Conservation (phyloP, 2,113 vertebrate species). For the Thymallus thymallus region DNA sequence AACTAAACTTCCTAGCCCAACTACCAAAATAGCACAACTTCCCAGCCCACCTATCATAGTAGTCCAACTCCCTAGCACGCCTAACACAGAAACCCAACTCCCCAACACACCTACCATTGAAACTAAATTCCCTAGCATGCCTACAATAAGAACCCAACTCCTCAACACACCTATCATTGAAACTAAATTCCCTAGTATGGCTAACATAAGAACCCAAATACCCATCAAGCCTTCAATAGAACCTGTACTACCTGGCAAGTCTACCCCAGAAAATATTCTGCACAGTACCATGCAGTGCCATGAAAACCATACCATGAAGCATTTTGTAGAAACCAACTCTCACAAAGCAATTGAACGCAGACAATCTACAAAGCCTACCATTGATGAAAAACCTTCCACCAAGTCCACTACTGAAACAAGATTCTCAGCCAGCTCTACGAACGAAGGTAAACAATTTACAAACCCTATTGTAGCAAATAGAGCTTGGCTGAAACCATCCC, state of each 20-base stretch:
- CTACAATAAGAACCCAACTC: slow-evolving; percentile 16
- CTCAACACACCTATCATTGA: not conserved
- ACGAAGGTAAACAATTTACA: slow-evolving; percentile 14
- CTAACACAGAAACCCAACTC: not conserved
- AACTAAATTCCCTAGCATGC: not conserved
- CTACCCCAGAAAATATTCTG: slow-evolving; percentile 3
- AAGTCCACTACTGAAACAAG: slow-evolving; percentile 13
- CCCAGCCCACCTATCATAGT: slow-evolving; percentile 9
- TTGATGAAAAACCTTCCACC: slow-evolving; percentile 7
- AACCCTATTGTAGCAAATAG: not conserved
- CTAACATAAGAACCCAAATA: slow-evolving; percentile 10
- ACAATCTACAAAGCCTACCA: slow-evolving; percentile 1
- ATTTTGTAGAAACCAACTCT: slow-evolving; percentile 34
- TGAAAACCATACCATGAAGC: slow-evolving; percentile 34
- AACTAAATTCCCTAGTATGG: slow-evolving; percentile 4
- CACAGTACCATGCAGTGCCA: not conserved
- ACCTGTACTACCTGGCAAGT: slow-evolving; percentile 5
- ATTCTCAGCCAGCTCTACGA: slow-evolving; percentile 6
- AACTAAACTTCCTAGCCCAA: no score
- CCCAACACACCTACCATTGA: no score
- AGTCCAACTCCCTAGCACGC: not conserved
- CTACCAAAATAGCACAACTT: not conserved
- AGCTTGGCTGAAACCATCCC: not conserved
- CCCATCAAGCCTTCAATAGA: slow-evolving; percentile 12
- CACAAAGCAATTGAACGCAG: slow-evolving; percentile 26